Base-by-base conservation (phyloP, 2,797 vertebrate species). In the Manis javanica region DNA sequence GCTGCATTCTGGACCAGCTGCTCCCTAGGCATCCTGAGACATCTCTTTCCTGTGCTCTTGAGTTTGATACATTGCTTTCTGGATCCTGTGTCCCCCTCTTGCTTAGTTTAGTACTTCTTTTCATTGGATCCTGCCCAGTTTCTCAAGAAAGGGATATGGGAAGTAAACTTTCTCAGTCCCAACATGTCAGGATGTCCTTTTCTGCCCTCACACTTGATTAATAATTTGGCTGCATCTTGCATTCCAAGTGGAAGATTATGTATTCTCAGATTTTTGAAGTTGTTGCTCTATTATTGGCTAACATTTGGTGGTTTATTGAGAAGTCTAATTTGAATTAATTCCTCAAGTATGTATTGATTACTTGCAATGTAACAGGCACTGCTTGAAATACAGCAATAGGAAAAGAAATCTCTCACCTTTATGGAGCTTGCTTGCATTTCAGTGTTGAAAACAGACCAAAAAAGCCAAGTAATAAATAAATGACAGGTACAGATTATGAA, bases 171-270 rank as follows among this genome's bases (percentile, higher is more conserved):
- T 90, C 57, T 71, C 42, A 91, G 64, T 92, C 31, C 12, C 42
- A 51, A 46, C 63, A 66, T 49, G 82, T 95, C 94, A 94, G 61
- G n/a, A 94, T 63, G 74, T 92, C 83, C 82, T 96, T 96, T 96
- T 69, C 74, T 96, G 92, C 55, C 83, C 78, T 96, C 83, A 75
- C 26, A 72, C 39, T 77, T 94, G 75, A 92, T 95, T 94, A 92
- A 96, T 92, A 82, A 63, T 93, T 86, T 94, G 92, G 81, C 92
- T 93, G 66, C 10, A 71, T 91, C 42, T 81, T 91, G 51, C 29
- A 86, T 88, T 92, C 92, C 88, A 95, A 95, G 72, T 55, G 79
- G 57, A 95, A 96, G 86, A 97, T 94, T n/a, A 49, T 68, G 37
- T 89, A 96, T 72, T 91, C 82, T 85, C 72, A 66, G 63, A 90